Evolutionary conservation across 1,140 invertebrate genomes (phyloP).

Genomic region (Anastrepha ludens): DNA sequence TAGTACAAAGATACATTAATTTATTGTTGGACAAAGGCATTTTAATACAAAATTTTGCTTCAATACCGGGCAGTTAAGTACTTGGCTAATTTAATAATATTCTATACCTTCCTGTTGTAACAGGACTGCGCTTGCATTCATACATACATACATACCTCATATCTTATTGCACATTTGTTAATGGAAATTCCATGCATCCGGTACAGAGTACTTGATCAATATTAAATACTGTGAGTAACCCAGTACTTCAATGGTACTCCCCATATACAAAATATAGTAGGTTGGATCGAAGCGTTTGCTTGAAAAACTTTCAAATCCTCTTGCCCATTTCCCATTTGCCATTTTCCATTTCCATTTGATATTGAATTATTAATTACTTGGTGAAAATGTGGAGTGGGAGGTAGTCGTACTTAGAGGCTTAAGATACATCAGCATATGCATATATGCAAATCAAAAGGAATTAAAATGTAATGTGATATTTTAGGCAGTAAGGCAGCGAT

Average conservation of each 20-base stretch:
- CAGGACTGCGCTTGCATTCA: background rate
- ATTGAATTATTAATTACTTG: background rate
- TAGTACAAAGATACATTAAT: background rate
- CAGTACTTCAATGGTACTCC: background rate
- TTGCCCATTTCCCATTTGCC: background rate
- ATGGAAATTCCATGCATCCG: slow-evolving; percentile 9
- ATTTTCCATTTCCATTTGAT: slow-evolving; percentile 24
- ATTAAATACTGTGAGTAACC: background rate
- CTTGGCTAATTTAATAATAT: slow-evolving; percentile 31
- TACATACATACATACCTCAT: background rate
- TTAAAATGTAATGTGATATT: slow-evolving; percentile 31
- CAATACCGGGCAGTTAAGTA: background rate
- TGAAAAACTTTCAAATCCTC: background rate
- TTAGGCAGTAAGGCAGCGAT: background rate
- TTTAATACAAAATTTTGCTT: background rate
- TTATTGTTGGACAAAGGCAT: background rate
- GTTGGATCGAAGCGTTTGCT: background rate
- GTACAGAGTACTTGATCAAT: background rate
- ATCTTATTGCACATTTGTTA: background rate
- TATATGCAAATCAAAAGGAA: background rate
- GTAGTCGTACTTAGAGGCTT: background rate
- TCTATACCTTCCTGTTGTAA: background rate
- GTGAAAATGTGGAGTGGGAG: background rate
- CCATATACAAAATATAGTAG: background rate
- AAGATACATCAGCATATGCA: background rate